Conservation (phyloP, 2,113 vertebrate genomes). For the Lamprotornis superbus region DNA sequence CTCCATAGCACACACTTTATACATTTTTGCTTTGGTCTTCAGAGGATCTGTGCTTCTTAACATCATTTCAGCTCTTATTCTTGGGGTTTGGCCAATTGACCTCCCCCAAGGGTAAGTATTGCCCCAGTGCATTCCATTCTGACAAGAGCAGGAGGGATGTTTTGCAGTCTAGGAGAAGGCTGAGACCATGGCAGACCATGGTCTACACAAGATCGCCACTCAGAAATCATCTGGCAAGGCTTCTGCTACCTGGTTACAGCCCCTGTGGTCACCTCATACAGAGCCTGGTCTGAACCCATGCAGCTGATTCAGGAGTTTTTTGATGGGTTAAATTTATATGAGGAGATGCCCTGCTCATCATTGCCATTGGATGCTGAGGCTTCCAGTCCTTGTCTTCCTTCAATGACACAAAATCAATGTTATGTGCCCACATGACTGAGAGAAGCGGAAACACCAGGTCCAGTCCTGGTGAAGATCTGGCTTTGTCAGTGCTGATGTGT, state of each 20-base stretch:
- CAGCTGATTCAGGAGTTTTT: not conserved
- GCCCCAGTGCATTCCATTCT: not conserved
- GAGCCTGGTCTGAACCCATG: not conserved
- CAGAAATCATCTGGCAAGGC: not conserved
- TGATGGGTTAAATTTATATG: not conserved
- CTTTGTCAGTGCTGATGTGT: accelerated
- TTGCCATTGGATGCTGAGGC: too few relatives aligned
- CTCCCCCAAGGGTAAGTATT: not conserved
- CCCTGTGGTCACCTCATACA: not conserved
- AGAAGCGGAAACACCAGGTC: not conserved
- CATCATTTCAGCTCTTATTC: not conserved
- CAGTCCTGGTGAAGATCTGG: not conserved
- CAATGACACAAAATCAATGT: not conserved
- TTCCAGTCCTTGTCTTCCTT: not conserved
- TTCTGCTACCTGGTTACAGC: not conserved
- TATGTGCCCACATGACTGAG: not conserved
- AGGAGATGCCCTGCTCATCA: accelerated
- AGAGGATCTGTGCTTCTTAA: not conserved
- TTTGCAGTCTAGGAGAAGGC: not conserved
- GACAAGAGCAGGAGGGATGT: not conserved
- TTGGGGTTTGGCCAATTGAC: not conserved
- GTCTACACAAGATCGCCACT: accelerated
- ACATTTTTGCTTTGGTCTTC: not conserved
- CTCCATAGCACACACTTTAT: not conserved
- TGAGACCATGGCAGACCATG: not conserved